Evolutionary conservation across 2,113 vertebrate genomes (phyloP), one percentile per base, ranked within the genome.

Genomic region (Dicaeum eximium): DNA sequence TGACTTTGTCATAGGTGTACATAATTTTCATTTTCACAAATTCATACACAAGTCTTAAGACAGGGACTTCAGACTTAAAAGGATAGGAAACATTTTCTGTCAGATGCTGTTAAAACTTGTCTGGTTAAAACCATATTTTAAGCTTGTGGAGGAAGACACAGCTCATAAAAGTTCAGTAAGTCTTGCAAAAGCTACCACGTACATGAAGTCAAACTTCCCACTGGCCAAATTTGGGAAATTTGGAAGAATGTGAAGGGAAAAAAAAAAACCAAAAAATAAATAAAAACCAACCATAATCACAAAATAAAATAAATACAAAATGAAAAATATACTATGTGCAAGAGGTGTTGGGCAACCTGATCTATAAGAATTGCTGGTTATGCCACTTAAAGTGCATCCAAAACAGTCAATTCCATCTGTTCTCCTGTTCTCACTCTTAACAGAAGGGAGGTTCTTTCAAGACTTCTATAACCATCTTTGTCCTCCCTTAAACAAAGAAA

Each of bases 241-340:
- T 6, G 18, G 35, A 19, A 58, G 12, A 73, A 60, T 15, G 5
- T 21, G 28, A 30, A 62, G 2, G 2, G 21, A 6, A 27, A 53
- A 57, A 37, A 53, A 33, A 27, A 3, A 0, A 2, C 7, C 5
- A 18, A 48, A 7, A 56, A 62, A 51, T 2, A 61, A 57, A 57
- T 10, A 22, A 44, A 91, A 31, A 21, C 0, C 15, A 64, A 42
- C 1, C 7, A 30, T 5, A 50, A 37, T 0, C 24, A 30, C 33
- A 82, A 27, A 86, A 62, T 31, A 65, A 86, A 69, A 51, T 44
- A 30, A 70, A 35, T 12, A 21, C 4, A 31, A 58, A 89, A 38
- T 9, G 0, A 65, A 56, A 86, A 30, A 17, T 9, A 44, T 1
- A 11, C 3, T 38, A 3, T 4, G 2, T n/a, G 33, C 3, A 31